Percentiles rank a stretch among this genome's conserved stretches.
These are phyloP conservation scores for Eulemur coronatus DNA, from an alignment of 2,797 vertebrate species.

Conservation along the genomic window DNA sequence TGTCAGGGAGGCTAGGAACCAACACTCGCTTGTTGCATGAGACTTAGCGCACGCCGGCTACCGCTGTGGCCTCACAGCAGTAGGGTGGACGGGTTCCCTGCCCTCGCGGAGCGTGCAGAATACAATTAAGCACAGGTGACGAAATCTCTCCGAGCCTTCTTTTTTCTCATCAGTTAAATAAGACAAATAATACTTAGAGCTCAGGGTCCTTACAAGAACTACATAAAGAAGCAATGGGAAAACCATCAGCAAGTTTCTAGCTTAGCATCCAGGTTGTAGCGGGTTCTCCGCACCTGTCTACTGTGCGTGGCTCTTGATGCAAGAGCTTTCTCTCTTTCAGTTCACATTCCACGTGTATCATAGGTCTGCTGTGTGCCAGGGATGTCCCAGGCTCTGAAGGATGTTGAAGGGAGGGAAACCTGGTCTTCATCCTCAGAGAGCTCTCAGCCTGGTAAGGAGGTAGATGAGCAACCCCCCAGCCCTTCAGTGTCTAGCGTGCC, in stretches of 20 bases:
- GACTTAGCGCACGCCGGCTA: no score
- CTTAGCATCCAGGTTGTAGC: rapidly evolving
- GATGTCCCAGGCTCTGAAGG: not conserved
- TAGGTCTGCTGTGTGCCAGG: not conserved
- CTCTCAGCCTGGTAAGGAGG: not conserved
- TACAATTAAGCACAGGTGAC: not conserved
- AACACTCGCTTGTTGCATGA: no score
- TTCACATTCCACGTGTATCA: not conserved
- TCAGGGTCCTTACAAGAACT: not conserved
- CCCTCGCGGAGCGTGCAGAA: not conserved
- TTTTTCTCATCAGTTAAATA: not conserved
- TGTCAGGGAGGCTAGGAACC: not conserved
- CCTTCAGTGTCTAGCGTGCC: not conserved
- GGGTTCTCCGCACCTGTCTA: not conserved
- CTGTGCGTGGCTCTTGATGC: not conserved
- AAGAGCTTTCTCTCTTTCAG: not conserved
- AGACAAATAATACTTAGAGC: not conserved
- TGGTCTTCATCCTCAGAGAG: not conserved
- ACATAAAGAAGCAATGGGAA: not conserved
- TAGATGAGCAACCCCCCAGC: not conserved
- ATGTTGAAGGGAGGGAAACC: not conserved
- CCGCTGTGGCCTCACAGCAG: not conserved
- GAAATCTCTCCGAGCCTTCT: not conserved
- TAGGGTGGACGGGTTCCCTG: not conserved
- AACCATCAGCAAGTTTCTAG: not conserved